A percentile compares a stretch with the other conserved stretches of the same genome.
phyloP scores from a whole-genome alignment of 2,113 vertebrate species.

The Catagonus wagneri region DNA sequence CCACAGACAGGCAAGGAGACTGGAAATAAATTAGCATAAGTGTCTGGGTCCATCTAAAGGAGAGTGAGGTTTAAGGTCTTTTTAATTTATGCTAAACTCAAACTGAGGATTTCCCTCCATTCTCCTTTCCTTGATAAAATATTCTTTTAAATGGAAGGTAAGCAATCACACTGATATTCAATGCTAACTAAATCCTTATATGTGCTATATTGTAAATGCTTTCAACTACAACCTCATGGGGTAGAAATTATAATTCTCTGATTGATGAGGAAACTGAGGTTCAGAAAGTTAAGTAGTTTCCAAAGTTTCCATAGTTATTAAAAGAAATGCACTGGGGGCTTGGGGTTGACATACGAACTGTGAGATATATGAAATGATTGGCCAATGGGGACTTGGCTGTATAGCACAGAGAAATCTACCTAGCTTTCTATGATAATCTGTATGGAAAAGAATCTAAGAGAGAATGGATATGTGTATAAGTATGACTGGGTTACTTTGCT shows the following conservation, averaged over 20 bases:
- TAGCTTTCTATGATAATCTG: no score
- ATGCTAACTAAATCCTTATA: not conserved
- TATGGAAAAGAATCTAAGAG: no score
- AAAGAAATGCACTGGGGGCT: not conserved
- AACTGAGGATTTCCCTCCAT: not conserved
- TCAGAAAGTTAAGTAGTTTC: not conserved
- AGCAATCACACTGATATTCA: not conserved
- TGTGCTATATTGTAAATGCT: not conserved
- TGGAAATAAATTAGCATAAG: not conserved
- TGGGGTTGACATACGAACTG: no score
- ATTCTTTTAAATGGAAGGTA: not conserved
- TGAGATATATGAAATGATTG: no score
- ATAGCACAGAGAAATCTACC: no score
- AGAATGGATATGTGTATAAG: no score
- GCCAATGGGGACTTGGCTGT: no score
- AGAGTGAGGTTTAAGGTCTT: not conserved
- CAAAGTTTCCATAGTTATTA: not conserved
- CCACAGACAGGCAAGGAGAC: not conserved
- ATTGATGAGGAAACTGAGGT: not conserved
- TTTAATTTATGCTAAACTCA: not conserved
- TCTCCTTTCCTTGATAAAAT: not conserved
- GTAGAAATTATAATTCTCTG: not conserved
- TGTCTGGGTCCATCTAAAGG: not conserved
- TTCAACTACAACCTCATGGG: not conserved
- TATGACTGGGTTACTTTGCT: no score